Evolutionary conservation across 2,797 vertebrate species (phyloP).

Genomic region (Melanotaenia trifasciata): DNA sequence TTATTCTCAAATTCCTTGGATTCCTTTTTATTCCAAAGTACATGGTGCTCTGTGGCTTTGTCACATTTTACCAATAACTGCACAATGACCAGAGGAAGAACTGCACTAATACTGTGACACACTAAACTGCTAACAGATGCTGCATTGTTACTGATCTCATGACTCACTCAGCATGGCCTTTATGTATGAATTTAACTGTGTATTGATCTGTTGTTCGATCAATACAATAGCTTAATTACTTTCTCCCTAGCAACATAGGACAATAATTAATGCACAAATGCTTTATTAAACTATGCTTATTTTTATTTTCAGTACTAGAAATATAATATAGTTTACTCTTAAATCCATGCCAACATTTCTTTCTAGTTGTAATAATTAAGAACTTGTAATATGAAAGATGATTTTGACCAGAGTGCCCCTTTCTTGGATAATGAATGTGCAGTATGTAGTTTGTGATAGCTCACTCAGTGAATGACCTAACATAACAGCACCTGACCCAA

Average conservation of each 20-base stretch:
- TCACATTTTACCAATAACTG: constrained; percentile 19
- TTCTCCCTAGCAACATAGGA: constrained; percentile 1
- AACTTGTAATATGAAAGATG: neutral
- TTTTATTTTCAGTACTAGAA: neutral
- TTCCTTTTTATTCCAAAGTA: neutral
- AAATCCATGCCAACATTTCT: neutral
- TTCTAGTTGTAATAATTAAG: neutral
- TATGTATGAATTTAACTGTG: neutral
- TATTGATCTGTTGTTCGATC: neutral
- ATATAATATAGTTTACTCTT: neutral
- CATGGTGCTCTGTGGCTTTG: constrained; percentile 1
- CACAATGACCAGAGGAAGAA: constrained; percentile 1
- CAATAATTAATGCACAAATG: neutral
- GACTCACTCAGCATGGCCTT: neutral
- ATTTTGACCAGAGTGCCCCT: neutral
- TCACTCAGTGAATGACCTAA: constrained; percentile 30
- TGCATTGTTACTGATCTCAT: constrained; percentile 3
- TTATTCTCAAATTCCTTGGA: neutral
- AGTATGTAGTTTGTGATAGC: constrained; percentile 17
- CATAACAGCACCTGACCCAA: constrained; percentile 43
- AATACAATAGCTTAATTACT: neutral
- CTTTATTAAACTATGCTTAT: neutral
- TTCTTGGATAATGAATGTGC: neutral
- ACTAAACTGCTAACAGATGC: constrained; percentile 26
- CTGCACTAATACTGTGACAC: neutral